A percentile compares a stretch with the other conserved stretches of the same genome.
phyloP scores from a whole-genome alignment of 2,113 vertebrate species.

The Brevimyrus niger region DNA sequence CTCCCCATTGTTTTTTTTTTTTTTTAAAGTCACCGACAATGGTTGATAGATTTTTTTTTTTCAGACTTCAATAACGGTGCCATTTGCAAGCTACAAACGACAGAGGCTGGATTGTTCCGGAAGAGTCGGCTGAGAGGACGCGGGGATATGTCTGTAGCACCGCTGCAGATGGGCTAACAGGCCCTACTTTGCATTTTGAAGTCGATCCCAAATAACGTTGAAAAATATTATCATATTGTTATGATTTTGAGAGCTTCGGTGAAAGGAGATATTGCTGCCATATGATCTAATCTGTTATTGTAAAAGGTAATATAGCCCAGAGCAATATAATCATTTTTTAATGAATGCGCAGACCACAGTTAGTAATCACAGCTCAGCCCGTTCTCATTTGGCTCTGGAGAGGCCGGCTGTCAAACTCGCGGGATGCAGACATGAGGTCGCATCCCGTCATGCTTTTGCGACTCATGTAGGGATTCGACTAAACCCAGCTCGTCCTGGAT shows the following conservation, averaged over 20 bases:
- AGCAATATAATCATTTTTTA: neutral
- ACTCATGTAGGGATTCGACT: neutral
- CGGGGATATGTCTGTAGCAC: neutral
- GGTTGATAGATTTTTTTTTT: neutral
- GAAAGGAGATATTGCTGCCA: neutral
- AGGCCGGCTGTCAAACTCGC: neutral
- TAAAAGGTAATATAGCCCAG: neutral
- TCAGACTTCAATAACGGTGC: too few species aligned
- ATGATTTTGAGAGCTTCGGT: neutral
- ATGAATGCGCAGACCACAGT: neutral
- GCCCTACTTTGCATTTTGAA: neutral
- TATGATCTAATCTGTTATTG: conserved; percentile 4
- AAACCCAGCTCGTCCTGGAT: neutral
- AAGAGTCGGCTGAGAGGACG: neutral
- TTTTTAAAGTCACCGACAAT: neutral
- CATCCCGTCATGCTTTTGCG: neutral
- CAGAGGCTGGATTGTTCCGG: neutral
- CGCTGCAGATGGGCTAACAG: neutral
- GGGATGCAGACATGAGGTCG: neutral
- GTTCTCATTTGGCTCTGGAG: neutral
- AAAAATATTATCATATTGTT: neutral
- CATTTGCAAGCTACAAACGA: neutral
- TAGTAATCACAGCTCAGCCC: neutral
- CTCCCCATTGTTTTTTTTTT: neutral
- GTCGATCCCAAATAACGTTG: neutral